Evolutionary conservation across 2,888 invertebrate species (phyloP).

Genomic region (Apamea epomidion): DNA sequence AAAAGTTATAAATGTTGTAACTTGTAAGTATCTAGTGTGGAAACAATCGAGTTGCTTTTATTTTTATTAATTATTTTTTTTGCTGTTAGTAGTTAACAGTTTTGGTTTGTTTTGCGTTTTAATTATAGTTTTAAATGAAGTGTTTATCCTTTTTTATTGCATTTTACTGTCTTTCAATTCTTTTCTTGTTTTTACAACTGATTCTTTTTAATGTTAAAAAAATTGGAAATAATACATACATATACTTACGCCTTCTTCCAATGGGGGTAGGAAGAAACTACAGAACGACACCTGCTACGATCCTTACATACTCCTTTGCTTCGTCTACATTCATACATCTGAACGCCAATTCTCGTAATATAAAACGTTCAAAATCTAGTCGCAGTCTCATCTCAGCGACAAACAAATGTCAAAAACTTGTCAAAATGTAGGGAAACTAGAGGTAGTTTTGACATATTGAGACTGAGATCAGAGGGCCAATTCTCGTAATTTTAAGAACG

Average conservation of each 20-base stretch:
- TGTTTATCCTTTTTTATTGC: background rate
- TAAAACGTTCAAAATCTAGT: too few relatives aligned
- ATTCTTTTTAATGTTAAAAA: background rate
- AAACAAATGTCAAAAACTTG: too few relatives aligned
- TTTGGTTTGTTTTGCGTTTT: background rate
- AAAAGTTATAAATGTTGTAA: constrained; percentile 51
- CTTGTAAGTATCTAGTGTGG: constrained; percentile 29
- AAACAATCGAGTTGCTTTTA: constrained; percentile 44
- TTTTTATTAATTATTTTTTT: constrained; percentile 33
- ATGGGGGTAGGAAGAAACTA: background rate
- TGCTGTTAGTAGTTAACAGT: background rate
- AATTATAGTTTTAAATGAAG: background rate
- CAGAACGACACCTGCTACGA: background rate
- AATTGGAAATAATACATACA: background rate
- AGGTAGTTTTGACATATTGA: too few relatives aligned
- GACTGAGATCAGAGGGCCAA: too few relatives aligned
- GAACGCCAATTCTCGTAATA: too few relatives aligned
- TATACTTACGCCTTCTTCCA: background rate
- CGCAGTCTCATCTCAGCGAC: too few relatives aligned
- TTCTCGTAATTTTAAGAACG: too few relatives aligned
- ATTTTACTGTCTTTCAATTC: background rate
- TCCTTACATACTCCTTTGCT: background rate
- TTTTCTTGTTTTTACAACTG: background rate
- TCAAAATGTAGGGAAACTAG: too few relatives aligned
- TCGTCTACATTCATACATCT: background rate